A percentile compares a stretch with the other conserved stretches of the same genome.
phyloP scores from a whole-genome alignment of 2,797 vertebrate genomes.

The Clarias platycephalus region DNA sequence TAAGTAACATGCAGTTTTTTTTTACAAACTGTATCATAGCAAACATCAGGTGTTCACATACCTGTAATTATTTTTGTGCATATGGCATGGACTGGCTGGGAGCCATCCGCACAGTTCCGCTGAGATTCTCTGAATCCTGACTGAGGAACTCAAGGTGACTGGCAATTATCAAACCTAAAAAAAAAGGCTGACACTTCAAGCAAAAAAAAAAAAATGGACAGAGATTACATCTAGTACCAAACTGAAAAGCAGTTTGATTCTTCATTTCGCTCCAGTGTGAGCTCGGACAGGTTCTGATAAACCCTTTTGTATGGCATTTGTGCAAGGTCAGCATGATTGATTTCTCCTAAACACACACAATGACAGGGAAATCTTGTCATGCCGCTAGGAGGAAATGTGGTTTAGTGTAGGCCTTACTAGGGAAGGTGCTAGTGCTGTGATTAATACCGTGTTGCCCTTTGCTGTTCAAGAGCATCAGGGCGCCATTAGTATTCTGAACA shows the following conservation, averaged over 20 bases:
- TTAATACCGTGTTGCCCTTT: slow-evolving; percentile 80
- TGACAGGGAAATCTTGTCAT: slow-evolving; percentile 4
- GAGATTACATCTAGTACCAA: background rate
- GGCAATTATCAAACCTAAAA: background rate
- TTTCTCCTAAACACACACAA: slow-evolving; percentile 24
- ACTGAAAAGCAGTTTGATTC: background rate
- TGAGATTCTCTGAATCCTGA: background rate
- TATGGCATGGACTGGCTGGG: background rate
- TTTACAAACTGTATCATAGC: background rate
- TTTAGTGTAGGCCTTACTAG: slow-evolving; percentile 32
- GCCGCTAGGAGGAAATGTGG: slow-evolving; percentile 8
- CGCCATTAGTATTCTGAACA: slow-evolving; percentile 74
- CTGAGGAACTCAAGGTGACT: background rate
- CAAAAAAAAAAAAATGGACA: background rate
- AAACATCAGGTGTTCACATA: background rate
- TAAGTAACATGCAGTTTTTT: background rate
- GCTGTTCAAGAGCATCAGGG: slow-evolving; percentile 67
- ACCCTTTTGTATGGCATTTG: background rate
- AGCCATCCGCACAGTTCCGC: background rate
- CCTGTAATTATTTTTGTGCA: background rate
- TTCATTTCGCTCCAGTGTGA: background rate
- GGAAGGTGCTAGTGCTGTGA: slow-evolving; percentile 62
- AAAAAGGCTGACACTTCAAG: background rate
- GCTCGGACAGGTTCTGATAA: background rate
- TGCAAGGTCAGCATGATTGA: slow-evolving; percentile 1